Evolutionary conservation across 2,113 vertebrate genomes (phyloP), one percentile per base, ranked within the genome.

Genomic region (Elephantulus edwardii): DNA sequence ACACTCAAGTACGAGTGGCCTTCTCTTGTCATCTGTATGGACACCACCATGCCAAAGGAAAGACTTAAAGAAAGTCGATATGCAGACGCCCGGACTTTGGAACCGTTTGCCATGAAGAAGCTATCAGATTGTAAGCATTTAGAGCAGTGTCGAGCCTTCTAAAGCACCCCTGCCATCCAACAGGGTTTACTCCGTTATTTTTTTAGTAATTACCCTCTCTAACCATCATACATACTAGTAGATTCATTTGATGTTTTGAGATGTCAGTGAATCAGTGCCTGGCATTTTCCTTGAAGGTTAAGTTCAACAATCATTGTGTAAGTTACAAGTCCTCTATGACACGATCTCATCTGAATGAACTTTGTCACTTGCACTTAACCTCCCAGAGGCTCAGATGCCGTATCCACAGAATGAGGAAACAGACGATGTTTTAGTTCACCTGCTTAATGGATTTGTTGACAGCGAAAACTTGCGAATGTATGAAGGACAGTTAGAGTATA

Each of bases 271-370:
- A 79, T 56, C 16, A 13, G n/a, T 46, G 46, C 54, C 20, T n/a
- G 75, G 58, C 38, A 30, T 79, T 92, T 90, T 94, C 66, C 88
- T 58, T 20, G 28, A 70, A 40, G 46, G 46, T 26, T 56, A 13
- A 40, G 17, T 72, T 86, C 0, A 6, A 33, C 71, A 83, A 35
- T 54, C 28, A 4, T 30, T 7, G 3, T 33, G 16, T 50, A 19
- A 4, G 60, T 58, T 35, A 33, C 56, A 0, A 1, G 9, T 35
- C 2, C 33, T 46, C 33, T 44, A 7, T 19, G 52, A 56, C 22
- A 30, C 5, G 7, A 48, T 38, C 38, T 86, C 24, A 1, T 14
- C 1, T 2, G 1, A 5, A 10, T 16, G 46, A 56, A 13, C 89
- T 40, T 82, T 44, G 54, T 13, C 77, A 1, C 16, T 68, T 1